Conservation (phyloP, 2,797 vertebrate genomes). For the Yasuhikotakia modesta region DNA sequence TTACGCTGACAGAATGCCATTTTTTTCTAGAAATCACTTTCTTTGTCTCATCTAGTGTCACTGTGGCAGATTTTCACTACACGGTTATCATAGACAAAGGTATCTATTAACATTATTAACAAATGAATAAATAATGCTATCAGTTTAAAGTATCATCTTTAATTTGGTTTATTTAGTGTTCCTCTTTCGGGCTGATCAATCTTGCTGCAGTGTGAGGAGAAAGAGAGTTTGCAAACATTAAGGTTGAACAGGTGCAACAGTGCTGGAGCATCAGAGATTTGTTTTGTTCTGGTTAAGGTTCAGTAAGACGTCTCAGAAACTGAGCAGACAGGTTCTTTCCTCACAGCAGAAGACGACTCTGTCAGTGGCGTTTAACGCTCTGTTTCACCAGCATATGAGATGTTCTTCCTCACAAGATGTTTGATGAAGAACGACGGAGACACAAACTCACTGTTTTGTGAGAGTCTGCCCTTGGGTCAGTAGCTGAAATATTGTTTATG, state of each 20-base stretch:
- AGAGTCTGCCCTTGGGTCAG: neutral
- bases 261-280: too few relatives aligned
- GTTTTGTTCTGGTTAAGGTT: constrained; percentile 22
- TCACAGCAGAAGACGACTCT: constrained; percentile 45
- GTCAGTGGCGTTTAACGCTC: neutral
- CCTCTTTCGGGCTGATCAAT: too few relatives aligned
- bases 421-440: constrained; percentile 34
- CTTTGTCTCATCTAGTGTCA: constrained; percentile 36
- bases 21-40: constrained; percentile 36
- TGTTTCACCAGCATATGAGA: constrained; percentile 36
- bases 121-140: too few relatives aligned
- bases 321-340: constrained; percentile 54
- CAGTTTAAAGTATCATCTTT: too few relatives aligned
- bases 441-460: constrained; percentile 42
- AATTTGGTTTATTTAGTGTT: too few relatives aligned
- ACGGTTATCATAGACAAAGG: too few relatives aligned
- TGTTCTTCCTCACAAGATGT: constrained; percentile 40
- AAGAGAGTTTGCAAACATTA: too few relatives aligned
- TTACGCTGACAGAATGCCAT: constrained; percentile 24
- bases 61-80: too few relatives aligned
- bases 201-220: too few relatives aligned
- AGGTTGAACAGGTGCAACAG: too few relatives aligned
- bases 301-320: constrained; percentile 51
- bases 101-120: too few relatives aligned
- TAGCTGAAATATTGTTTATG: too few relatives aligned